Percentiles rank a stretch among this genome's conserved stretches.
Conservation (phyloP, 2,113 vertebrate genomes). For the Heterotilapia buettikoferi region DNA sequence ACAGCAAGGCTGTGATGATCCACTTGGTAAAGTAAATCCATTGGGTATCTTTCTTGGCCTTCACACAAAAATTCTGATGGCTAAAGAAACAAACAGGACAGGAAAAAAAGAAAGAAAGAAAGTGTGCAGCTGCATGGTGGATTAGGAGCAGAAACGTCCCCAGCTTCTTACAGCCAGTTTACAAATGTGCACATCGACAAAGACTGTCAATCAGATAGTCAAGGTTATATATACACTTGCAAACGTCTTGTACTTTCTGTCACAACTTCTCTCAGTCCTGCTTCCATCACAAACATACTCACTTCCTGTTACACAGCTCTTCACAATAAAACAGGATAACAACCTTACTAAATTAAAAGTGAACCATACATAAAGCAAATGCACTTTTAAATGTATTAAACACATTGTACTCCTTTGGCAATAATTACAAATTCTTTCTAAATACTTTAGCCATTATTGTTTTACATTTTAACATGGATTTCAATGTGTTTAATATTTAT, state of each 20-base stretch:
- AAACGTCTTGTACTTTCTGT: background rate
- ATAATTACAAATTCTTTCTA: background rate
- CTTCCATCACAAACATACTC: background rate
- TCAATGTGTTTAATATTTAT: background rate
- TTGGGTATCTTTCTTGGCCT: background rate
- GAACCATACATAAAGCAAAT: background rate
- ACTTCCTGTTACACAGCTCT: background rate
- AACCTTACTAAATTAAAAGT: background rate
- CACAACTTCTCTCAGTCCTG: background rate
- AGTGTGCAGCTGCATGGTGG: background rate
- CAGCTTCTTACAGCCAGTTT: background rate
- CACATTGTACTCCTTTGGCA: background rate
- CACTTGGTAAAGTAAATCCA: background rate
- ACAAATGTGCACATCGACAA: background rate
- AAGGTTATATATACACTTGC: background rate
- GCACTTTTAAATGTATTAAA: background rate
- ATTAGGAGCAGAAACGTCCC: background rate
- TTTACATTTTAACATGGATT: background rate
- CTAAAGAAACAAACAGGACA: background rate
- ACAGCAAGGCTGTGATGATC: background rate
- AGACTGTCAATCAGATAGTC: fast-evolving
- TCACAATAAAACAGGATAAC: background rate
- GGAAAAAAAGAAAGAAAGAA: background rate
- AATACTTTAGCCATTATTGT: background rate
- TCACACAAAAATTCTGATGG: background rate